Conservation (phyloP, 2,113 vertebrate genomes). For the Entomyzon cyanotis region DNA sequence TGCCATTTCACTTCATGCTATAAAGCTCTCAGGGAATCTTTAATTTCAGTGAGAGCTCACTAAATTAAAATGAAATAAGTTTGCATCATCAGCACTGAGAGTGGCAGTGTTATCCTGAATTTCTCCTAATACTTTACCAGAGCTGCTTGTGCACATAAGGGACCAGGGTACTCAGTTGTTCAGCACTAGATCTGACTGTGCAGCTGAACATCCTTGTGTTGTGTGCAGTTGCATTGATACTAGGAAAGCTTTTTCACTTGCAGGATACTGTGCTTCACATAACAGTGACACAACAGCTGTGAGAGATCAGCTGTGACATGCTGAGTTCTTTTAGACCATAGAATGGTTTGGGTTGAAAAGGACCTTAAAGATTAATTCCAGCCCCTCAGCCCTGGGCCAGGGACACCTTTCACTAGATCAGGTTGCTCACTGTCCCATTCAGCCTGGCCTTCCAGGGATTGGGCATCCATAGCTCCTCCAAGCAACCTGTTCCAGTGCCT, state of each 20-base stretch:
- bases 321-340: background rate
- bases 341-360: background rate
- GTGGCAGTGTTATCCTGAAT: background rate
- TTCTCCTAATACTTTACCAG: background rate
- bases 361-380: background rate
- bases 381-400: too few relatives aligned
- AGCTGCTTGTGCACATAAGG: background rate
- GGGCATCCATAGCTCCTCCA: too few relatives aligned
- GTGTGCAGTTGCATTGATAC: background rate
- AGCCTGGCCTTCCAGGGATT: too few relatives aligned
- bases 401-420: too few relatives aligned
- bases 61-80: slow-evolving; percentile 42
- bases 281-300: background rate
- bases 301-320: background rate
- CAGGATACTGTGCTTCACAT: background rate
- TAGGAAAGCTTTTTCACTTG: background rate
- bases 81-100: background rate
- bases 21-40: slow-evolving; percentile 28
- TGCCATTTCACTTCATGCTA: slow-evolving; percentile 13
- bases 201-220: background rate
- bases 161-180: background rate
- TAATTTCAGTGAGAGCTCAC: slow-evolving; percentile 18
- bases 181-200: background rate
- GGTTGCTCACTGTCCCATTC: too few relatives aligned
- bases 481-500: too few relatives aligned